These are phyloP conservation scores for Odontomachus brunneus DNA, from an alignment of 1,140 invertebrate species.

Conservation along the genomic window DNA sequence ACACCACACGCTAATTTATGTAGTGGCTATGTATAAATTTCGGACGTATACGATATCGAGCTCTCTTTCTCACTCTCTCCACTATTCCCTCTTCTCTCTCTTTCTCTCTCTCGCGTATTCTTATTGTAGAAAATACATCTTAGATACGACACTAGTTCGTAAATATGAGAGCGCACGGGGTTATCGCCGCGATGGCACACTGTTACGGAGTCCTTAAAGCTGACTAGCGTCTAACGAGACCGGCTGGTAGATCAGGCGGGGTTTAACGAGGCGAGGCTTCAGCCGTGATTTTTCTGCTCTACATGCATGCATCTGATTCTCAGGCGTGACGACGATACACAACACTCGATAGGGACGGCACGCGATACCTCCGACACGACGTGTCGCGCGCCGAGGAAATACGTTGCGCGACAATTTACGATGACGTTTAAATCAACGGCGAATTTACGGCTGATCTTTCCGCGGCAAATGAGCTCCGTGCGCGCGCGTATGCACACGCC, in stretches of 20 bases:
- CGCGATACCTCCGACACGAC: conserved; percentile 7
- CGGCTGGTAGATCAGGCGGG: background rate
- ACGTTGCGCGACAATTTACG: conserved; percentile 62
- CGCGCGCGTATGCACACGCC: too few species aligned
- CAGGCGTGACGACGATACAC: background rate
- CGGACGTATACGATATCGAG: background rate
- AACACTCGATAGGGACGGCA: background rate
- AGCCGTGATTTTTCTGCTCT: conserved; percentile 25
- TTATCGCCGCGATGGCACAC: background rate
- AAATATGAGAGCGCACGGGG: conserved; percentile 4
- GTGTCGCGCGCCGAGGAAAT: conserved; percentile 35
- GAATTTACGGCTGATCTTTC: conserved; percentile 54
- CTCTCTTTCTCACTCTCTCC: too few species aligned
- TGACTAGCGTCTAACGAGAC: background rate
- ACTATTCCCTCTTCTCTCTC: too few species aligned
- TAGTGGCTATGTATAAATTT: background rate
- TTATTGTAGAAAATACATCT: background rate
- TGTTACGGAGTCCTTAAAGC: background rate
- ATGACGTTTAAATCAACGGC: conserved; percentile 40
- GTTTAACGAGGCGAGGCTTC: background rate
- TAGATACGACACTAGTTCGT: background rate
- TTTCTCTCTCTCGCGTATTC: background rate
- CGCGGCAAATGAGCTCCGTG: background rate
- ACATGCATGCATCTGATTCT: conserved; percentile 41
- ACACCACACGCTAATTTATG: background rate